Evolutionary conservation across 2,888 invertebrate species (phyloP), one percentile per base, ranked within the genome.

Genomic region (Merodon equestris): DNA sequence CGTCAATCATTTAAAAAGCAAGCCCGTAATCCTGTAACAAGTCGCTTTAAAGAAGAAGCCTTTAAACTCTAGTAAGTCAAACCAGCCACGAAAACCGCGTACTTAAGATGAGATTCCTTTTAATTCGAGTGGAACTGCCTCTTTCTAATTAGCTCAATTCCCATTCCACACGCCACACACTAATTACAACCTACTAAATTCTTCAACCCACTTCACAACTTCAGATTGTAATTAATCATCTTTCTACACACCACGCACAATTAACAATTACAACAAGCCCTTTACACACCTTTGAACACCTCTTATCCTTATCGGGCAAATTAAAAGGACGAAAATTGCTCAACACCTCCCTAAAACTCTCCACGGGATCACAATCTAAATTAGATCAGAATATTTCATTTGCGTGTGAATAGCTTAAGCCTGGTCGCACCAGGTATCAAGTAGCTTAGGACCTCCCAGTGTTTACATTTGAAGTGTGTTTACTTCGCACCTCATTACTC

Each of bases 391-490:
- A 67, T 76, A 17, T 44, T 45, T 50, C 19, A 47, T 45, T 73
- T 63, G 77, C 73, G 77, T 77, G 77, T 67, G 57, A 53, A 77
- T 73, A 72, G 67, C 60, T 53, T 63, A 57, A 56, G 61, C 48
- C 42, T 61, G 66, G 67, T 57, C 56, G 67, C 76, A 72, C 72
- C 34, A 66, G 34, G 54, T 36, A 44, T 18, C 34, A 38, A 27
- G 7, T 2, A 27, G 2, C 27, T 7, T 27, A 4, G 27, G 7
- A 7, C 27, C 7, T 4, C 17, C 13, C 34, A 38, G 19, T 36
- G 48, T 40, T 34, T 58, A 1, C 27, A 27, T 27, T 54, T 64
- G 34, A 34, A 15, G 72, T 64, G 57, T 72, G 64, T 45, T 53
- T 45, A 45, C 58, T 72, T 64, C 51, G 53, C 64, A 66, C 63